A percentile compares a stretch with the other conserved stretches of the same genome.
Evolutionary conservation across 2,113 vertebrate species (phyloP).

Genomic region (Lipotes vexillifer): DNA sequence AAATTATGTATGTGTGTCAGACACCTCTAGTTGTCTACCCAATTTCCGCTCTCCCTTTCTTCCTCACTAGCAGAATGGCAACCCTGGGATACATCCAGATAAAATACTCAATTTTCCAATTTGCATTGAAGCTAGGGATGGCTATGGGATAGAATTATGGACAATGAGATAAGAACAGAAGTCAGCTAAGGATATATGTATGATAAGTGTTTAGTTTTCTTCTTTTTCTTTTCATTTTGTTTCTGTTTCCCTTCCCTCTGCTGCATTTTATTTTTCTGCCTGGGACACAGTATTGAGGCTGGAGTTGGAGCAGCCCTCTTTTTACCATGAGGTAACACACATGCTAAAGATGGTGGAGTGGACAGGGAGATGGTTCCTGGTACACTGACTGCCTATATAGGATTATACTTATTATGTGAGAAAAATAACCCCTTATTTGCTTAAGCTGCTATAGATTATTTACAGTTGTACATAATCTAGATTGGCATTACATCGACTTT

Average conservation of each 20-base stretch:
- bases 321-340: neutral
- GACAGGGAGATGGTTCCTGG: neutral
- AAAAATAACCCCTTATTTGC: neutral
- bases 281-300: neutral
- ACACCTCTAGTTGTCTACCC: neutral
- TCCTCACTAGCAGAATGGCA: neutral
- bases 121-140: neutral
- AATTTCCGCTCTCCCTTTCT: neutral
- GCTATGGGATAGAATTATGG: neutral
- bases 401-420: neutral
- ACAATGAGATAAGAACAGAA: neutral
- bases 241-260: neutral
- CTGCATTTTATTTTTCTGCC: neutral
- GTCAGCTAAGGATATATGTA: neutral
- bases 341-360: neutral
- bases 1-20: neutral
- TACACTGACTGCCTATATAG: rapidly evolving
- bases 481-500: neutral
- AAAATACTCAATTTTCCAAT: neutral
- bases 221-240: neutral
- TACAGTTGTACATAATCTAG: neutral
- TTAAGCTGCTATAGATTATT: neutral
- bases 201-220: neutral
- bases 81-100: no score
- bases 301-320: neutral